Evolutionary conservation across 2,797 vertebrate genomes (phyloP).

Genomic region (Lindbergichthys nudifrons): DNA sequence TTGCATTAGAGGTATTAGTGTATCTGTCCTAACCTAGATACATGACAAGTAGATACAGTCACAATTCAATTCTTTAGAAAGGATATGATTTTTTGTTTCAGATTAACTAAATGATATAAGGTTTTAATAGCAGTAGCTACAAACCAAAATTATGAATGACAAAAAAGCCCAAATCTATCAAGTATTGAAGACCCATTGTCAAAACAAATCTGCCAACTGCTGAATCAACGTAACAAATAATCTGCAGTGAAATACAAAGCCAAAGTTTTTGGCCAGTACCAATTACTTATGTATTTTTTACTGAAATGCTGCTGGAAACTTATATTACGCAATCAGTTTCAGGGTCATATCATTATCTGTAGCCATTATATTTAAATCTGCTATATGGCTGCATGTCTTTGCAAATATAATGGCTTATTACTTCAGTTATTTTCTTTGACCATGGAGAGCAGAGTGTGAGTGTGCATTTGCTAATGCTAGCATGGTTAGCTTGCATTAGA

Average conservation of each 20-base stretch:
- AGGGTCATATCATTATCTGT: slow-evolving; percentile 24
- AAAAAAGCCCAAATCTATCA: background rate
- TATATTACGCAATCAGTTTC: slow-evolving; percentile 7
- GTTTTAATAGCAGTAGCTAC: background rate
- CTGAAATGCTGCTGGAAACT: slow-evolving; percentile 9
- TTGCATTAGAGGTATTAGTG: background rate
- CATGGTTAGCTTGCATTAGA: background rate
- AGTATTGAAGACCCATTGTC: background rate
- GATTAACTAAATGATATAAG: background rate
- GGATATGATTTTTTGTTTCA: background rate
- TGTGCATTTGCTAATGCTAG: background rate
- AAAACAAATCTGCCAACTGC: background rate
- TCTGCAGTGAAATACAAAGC: background rate
- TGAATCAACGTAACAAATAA: background rate
- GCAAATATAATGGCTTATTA: slow-evolving; percentile 23
- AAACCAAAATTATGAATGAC: background rate
- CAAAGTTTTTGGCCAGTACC: background rate
- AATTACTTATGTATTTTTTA: slow-evolving; percentile 3
- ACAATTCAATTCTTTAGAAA: background rate
- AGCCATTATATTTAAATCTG: slow-evolving; percentile 17
- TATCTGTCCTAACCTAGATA: slow-evolving; percentile 7
- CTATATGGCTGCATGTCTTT: slow-evolving; percentile 4
- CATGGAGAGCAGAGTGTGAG: background rate
- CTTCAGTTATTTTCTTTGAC: slow-evolving; percentile 2
- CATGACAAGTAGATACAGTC: background rate